Conservation (phyloP, 2,797 vertebrate genomes). For the Pantherophis alleghaniensis region DNA sequence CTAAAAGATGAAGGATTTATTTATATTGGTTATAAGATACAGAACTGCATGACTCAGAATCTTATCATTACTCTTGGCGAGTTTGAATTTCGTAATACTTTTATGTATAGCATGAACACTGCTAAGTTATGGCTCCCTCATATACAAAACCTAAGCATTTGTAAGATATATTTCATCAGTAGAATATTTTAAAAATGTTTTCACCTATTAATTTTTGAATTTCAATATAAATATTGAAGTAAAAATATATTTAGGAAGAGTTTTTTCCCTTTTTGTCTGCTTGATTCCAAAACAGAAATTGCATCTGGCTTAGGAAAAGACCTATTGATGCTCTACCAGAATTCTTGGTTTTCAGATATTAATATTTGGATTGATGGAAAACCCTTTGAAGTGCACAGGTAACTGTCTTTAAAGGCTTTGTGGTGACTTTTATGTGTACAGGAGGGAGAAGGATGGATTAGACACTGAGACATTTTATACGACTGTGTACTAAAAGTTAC, state of each 20-base stretch:
- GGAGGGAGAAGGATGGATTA: background rate
- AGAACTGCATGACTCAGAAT: background rate
- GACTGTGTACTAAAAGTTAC: background rate
- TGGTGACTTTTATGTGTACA: conserved; percentile 27
- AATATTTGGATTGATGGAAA: conserved; percentile 83
- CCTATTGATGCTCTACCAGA: conserved; percentile 83
- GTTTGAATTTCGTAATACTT: background rate
- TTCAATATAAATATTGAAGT: background rate
- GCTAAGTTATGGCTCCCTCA: background rate
- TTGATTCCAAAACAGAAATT: conserved; percentile 71
- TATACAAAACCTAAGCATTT: background rate
- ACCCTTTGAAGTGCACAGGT: conserved; percentile 91
- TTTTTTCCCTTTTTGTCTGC: conserved; percentile 55
- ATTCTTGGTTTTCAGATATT: conserved; percentile 82
- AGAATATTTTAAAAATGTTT: background rate
- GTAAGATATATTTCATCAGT: background rate
- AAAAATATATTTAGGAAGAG: background rate
- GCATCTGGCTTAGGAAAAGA: conserved; percentile 86
- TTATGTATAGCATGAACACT: background rate
- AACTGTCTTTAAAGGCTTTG: conserved; percentile 54
- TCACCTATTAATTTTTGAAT: conserved; percentile 12
- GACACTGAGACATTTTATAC: background rate
- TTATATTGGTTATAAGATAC: background rate
- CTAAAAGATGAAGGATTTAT: background rate
- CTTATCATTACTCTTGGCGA: background rate